Evolutionary conservation across 2,888 invertebrate genomes (phyloP), one percentile per base, ranked within the genome.

Genomic region (Drosophila merina): DNA sequence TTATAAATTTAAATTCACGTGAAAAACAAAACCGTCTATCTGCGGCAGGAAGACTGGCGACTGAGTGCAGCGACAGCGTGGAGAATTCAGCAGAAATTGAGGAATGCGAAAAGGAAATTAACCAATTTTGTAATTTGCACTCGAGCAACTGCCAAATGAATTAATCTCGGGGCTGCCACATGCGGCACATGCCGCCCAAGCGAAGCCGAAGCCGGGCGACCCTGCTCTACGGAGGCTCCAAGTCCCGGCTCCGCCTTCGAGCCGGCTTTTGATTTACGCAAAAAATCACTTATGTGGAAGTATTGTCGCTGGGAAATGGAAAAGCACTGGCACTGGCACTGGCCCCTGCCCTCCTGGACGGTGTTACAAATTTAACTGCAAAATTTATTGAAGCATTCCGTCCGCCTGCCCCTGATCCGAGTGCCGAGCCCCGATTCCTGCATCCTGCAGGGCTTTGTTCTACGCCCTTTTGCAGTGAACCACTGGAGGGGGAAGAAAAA

Each of bases 121-220:
- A 72, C 82, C 80, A 82, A 86, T 84, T 85, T 84, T 77, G 84
- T 84, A 82, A 84, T 84, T 86, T 84, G 77, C 86, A 80, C 73
- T 84, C 75, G 75, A 79, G 85, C 85, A 80, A 75, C 84, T 79
- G 84, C 80, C 74, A 72, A 84, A 84, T 72, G 86, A 85, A 86
- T 85, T 85, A 84, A 85, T 84, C 80, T 84, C 74, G 59, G 55
- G 7, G 30, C 42, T 25, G 63, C 54, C 66, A 44, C 76, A 79
- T 48, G 67, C 59, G 67, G 57, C 64, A 60, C 52, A 52, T 59
- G 69, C 38, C 33, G 38, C 50, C 47, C 67, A 54, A 30, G 48
- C 28, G 5, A 6, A 28, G 4, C 28, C 28, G 28, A 5, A 28
- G 5, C 28, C 28, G 28, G 28, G 6, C 28, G 28, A 20, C 36